These are phyloP conservation scores for Lepidurus couesii DNA, from an alignment of 1,140 invertebrate genomes.

Conservation along the genomic window DNA sequence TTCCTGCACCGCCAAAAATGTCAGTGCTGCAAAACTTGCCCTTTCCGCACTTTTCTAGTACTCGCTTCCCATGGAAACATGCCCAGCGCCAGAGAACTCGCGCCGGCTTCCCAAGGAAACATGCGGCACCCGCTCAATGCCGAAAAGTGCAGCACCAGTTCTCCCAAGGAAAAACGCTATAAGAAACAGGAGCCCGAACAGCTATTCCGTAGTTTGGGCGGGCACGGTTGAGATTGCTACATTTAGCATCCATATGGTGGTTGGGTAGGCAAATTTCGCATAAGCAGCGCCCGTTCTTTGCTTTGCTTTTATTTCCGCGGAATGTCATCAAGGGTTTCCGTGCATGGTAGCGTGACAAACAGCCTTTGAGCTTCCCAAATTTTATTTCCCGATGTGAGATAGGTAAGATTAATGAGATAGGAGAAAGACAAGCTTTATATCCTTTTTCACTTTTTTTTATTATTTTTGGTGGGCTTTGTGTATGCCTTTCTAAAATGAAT, in stretches of 20 bases:
- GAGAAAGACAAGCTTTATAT: background rate
- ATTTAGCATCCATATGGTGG: background rate
- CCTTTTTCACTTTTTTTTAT: background rate
- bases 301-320: background rate
- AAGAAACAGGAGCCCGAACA: too few relatives aligned
- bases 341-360: background rate
- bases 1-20: too few relatives aligned
- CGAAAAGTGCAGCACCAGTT: too few relatives aligned
- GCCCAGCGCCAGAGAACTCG: too few relatives aligned
- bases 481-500: background rate
- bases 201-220: too few relatives aligned
- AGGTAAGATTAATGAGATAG: background rate
- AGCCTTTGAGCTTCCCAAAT: background rate
- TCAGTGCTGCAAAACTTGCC: too few relatives aligned
- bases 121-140: too few relatives aligned
- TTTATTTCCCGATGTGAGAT: background rate
- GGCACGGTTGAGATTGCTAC: background rate
- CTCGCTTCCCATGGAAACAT: too few relatives aligned
- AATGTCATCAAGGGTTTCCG: constrained; percentile 9
- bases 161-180: too few relatives aligned
- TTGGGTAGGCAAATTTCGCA: background rate
- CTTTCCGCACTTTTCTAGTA: too few relatives aligned
- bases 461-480: background rate
- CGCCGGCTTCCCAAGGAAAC: too few relatives aligned
- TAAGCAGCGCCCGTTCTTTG: background rate